Conservation (phyloP, 30 jellyfish, hydroid and myxozoan genomes). For the Aurelia aurita region DNA sequence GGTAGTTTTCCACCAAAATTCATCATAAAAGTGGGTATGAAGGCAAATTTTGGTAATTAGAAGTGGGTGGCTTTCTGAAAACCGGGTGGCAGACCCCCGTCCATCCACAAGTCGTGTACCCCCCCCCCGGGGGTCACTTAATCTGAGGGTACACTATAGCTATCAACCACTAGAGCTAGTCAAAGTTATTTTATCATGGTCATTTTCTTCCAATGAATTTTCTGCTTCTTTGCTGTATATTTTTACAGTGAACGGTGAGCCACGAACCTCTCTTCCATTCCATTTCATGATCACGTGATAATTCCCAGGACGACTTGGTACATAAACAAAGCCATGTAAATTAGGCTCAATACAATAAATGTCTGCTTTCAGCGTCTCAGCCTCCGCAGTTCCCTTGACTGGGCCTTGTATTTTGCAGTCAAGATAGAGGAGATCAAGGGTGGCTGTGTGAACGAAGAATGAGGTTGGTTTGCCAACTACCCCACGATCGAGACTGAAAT, state of each 20-base stretch:
- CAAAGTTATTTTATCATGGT: slow-evolving; percentile 4
- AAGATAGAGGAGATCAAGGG: slow-evolving; percentile 47
- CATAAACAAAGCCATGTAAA: slow-evolving; percentile 55
- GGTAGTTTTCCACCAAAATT: no score
- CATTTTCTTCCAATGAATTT: slow-evolving; percentile 31
- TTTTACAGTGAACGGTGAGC: slow-evolving; percentile 55
- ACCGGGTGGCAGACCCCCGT: no score
- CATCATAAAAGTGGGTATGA: no score
- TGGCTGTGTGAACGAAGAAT: slow-evolving; percentile 64
- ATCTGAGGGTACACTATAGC: no score
- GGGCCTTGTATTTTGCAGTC: slow-evolving; percentile 34
- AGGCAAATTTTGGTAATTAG: no score
- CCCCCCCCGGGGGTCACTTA: no score
- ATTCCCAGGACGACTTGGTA: slow-evolving; percentile 33
- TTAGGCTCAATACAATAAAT: slow-evolving; percentile 64
- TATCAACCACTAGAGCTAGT: not conserved
- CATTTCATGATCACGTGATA: slow-evolving; percentile 32
- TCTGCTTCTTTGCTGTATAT: not conserved
- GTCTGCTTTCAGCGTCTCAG: slow-evolving; percentile 20
- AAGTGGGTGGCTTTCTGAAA: no score
- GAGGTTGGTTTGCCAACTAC: slow-evolving; percentile 62
- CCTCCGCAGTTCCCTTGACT: not conserved
- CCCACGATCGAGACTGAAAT: slow-evolving; percentile 39
- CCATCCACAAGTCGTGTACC: no score
- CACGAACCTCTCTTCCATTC: slow-evolving; percentile 64